Evolutionary conservation across 2,888 invertebrate species (phyloP).

Genomic region (Drosophila seclusa): DNA sequence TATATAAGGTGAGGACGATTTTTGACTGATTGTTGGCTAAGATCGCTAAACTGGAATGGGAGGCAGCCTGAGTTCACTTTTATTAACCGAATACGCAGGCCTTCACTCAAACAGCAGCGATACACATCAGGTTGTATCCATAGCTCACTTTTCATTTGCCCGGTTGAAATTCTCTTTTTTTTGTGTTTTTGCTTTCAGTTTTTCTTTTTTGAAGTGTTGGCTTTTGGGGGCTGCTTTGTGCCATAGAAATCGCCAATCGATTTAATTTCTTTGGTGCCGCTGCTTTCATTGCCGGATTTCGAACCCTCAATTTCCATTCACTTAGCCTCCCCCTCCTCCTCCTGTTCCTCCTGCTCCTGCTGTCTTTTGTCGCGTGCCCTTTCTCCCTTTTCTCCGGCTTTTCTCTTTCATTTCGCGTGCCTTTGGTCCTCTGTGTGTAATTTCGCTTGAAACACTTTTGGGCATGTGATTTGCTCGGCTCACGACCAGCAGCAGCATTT

Average conservation of each 20-base stretch:
- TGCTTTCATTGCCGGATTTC: conserved; percentile 51
- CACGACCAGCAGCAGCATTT: conserved; percentile 44
- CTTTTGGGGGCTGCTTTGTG: conserved; percentile 47
- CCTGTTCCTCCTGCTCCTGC: neutral
- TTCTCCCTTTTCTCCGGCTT: neutral
- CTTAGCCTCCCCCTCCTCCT: conserved; percentile 11
- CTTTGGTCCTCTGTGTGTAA: conserved; percentile 48
- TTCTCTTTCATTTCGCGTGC: conserved; percentile 34
- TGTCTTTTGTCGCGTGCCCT: conserved; percentile 26
- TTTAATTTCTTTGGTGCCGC: conserved; percentile 52
- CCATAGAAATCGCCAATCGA: conserved; percentile 73
- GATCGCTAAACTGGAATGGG: neutral
- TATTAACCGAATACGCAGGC: conserved; percentile 15
- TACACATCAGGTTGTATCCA: conserved; percentile 37
- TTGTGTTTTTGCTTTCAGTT: neutral
- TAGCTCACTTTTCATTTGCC: conserved; percentile 48
- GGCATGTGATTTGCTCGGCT: conserved; percentile 64
- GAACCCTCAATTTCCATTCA: conserved; percentile 43
- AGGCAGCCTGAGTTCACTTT: neutral
- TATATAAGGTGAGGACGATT: neutral
- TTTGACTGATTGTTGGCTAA: neutral
- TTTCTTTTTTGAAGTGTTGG: conserved; percentile 38
- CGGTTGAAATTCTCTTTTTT: conserved; percentile 6
- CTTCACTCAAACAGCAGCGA: conserved; percentile 17
- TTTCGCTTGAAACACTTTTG: conserved; percentile 75